A percentile compares a stretch with the other conserved stretches of the same genome.
Evolutionary conservation across 23 tunicate species (phyloP).

Genomic region (Aplidium turbinatum): DNA sequence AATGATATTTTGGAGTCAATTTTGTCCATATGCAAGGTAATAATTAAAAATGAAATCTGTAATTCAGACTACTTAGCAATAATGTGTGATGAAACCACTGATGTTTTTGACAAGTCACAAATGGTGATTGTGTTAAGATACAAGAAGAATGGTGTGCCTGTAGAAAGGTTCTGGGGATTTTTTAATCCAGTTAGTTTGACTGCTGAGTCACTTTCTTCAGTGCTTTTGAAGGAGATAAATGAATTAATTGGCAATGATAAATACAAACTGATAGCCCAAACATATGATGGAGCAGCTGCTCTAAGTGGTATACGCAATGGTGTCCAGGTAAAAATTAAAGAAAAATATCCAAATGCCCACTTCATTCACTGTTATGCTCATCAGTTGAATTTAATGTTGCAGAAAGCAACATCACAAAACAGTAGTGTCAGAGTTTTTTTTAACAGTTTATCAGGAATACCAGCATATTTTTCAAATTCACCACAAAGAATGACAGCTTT

Average conservation of each 20-base stretch:
- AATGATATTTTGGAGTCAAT: background rate
- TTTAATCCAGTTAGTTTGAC: conserved; percentile 19
- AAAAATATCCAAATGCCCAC: conserved; percentile 1
- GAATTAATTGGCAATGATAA: background rate
- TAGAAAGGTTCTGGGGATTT: conserved; percentile 24
- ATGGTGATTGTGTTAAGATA: conserved; percentile 19
- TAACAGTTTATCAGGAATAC: conserved; percentile 10
- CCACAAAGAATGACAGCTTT: conserved; percentile 1
- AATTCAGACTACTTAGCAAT: background rate
- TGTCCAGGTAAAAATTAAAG: background rate
- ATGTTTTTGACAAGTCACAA: background rate
- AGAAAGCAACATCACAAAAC: conserved; percentile 4
- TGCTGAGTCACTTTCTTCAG: background rate
- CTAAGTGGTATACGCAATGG: background rate
- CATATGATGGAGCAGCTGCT: conserved; percentile 12
- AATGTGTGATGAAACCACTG: background rate
- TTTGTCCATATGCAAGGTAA: background rate
- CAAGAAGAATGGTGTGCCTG: background rate
- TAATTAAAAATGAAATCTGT: background rate
- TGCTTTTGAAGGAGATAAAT: background rate
- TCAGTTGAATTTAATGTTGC: conserved; percentile 1
- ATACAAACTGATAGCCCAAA: background rate
- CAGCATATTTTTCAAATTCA: conserved; percentile 1
- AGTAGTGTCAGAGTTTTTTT: conserved; percentile 2
- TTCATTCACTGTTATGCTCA: conserved; percentile 13